A percentile compares a stretch with the other conserved stretches of the same genome.
Conservation (phyloP, 37 sponge, comb jelly and placozoan genomes). For the Lycopodina hypogea region DNA sequence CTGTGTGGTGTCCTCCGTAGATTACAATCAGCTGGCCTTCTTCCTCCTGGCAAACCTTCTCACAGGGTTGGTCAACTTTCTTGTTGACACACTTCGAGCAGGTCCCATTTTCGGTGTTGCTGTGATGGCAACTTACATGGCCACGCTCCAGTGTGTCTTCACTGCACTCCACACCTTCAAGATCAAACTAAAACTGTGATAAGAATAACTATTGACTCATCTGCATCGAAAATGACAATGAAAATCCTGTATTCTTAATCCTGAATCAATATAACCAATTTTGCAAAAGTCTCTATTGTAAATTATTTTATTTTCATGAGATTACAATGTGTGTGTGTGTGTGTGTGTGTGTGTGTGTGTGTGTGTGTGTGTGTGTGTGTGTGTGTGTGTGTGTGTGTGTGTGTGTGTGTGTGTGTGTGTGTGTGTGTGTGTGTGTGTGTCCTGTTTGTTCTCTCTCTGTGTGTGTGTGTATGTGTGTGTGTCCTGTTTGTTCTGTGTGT, state of each 20-base stretch:
- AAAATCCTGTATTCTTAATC: neutral
- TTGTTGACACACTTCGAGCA: constrained; percentile 70
- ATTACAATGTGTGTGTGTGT: neutral
- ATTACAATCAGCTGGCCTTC: constrained; percentile 88
- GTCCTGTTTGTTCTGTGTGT: too few relatives aligned
- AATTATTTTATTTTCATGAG: neutral
- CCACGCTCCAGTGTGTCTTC: constrained; percentile 24
- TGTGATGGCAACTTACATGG: constrained; percentile 53
- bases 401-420: too few relatives aligned
- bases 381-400: too few relatives aligned
- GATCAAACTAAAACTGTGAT: constrained; percentile 64
- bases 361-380: too few relatives aligned
- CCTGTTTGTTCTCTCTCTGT: neutral
- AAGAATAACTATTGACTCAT: too few relatives aligned
- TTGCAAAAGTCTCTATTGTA: too few relatives aligned
- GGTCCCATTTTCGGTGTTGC: constrained; percentile 1
- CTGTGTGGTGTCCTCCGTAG: constrained; percentile 76
- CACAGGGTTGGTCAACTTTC: constrained; percentile 89
- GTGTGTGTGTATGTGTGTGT: neutral
- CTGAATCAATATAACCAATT: too few relatives aligned
- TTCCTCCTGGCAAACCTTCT: constrained; percentile 88
- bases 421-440: constrained; percentile 3
- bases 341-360: too few relatives aligned
- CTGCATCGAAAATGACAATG: neutral
- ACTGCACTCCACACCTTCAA: constrained; percentile 18